phyloP scores from a whole-genome alignment of 2,797 vertebrate species.

The Cyclura pinguis region DNA sequence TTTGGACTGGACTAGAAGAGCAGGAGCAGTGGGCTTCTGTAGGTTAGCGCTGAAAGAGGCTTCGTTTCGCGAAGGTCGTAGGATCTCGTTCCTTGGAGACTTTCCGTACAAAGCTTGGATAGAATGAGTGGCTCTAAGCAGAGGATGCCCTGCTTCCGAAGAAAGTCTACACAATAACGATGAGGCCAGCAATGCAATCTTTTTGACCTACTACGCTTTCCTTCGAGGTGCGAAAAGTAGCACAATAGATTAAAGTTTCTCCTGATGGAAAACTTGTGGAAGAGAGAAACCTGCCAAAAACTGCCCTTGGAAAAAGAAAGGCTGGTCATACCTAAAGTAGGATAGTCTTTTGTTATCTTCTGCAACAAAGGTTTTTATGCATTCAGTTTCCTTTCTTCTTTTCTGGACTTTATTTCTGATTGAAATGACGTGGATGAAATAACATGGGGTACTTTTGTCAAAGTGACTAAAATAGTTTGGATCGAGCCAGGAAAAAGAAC shows the following conservation, averaged over 20 bases:
- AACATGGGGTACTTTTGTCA: not conserved
- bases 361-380: not conserved
- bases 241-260: not conserved
- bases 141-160: not conserved
- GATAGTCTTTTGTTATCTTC: not conserved
- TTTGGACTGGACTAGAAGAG: not conserved
- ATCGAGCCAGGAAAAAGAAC: not conserved
- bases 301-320: not conserved
- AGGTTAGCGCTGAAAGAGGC: not conserved
- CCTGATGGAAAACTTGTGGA: conserved; percentile 28
- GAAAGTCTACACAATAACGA: conserved; percentile 16
- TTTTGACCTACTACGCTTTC: not conserved
- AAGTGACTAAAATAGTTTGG: not conserved
- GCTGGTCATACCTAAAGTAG: not conserved
- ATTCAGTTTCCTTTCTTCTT: not conserved
- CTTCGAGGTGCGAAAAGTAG: not conserved
- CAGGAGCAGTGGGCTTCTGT: not conserved
- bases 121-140: not conserved
- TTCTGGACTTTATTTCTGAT: not conserved
- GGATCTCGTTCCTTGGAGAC: not conserved
- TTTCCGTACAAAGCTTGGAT: not conserved
- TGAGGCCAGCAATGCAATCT: conserved; percentile 18
- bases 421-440: not conserved
- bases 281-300: not conserved
- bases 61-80: not conserved